Evolutionary conservation across 2,113 vertebrate species (phyloP).

Genomic region (Tringa solitaria): DNA sequence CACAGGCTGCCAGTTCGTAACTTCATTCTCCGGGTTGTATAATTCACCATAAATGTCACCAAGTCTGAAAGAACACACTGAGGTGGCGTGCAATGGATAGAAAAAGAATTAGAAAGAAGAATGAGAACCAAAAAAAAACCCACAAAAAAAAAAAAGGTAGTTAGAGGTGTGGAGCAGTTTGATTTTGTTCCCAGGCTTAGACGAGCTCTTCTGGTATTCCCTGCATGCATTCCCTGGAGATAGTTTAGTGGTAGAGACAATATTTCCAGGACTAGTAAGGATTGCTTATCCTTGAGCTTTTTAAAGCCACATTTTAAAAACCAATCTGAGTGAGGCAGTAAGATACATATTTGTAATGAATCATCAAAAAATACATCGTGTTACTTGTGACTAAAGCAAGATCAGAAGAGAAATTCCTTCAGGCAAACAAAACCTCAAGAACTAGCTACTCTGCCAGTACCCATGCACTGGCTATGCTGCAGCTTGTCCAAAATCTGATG

Average conservation of each 20-base stretch:
- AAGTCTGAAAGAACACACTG: background rate
- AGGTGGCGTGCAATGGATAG: background rate
- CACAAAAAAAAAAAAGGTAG: background rate
- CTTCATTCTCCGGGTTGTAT: background rate
- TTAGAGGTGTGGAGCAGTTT: background rate
- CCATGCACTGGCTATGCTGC: background rate
- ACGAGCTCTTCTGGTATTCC: background rate
- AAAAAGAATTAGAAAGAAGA: background rate
- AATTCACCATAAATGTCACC: background rate
- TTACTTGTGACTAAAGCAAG: background rate
- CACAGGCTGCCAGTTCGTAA: background rate
- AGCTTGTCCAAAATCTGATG: background rate
- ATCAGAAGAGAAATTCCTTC: background rate
- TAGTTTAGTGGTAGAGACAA: background rate
- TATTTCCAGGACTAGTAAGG: background rate
- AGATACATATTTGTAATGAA: background rate
- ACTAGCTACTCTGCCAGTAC: background rate
- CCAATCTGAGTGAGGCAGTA: background rate
- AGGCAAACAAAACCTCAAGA: background rate
- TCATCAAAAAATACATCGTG: accelerated
- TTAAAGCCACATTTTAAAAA: background rate
- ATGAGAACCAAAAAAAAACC: background rate
- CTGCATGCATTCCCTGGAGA: background rate
- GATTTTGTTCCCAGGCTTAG: background rate
- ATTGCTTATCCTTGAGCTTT: background rate